Evolutionary conservation across 1,140 invertebrate species (phyloP).

Genomic region (Dendroctonus ponderosae): DNA sequence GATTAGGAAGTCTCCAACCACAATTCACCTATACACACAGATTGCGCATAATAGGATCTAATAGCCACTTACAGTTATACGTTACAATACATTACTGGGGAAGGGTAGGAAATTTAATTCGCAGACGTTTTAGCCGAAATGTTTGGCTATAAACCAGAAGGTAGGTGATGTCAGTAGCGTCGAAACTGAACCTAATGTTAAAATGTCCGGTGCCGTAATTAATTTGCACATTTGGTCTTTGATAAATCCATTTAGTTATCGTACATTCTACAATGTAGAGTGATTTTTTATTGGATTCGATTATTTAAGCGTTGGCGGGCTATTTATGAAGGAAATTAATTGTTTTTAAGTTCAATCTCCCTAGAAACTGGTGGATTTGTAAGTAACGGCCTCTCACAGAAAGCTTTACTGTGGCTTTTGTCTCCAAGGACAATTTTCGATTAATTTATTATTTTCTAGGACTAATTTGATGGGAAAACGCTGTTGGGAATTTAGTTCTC

Average conservation of each 20-base stretch:
- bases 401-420: too few relatives aligned
- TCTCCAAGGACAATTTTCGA: too few relatives aligned
- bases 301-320: neutral
- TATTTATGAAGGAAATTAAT: neutral
- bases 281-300: neutral
- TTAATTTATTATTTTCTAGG: too few relatives aligned
- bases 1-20: slow-evolving; percentile 18
- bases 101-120: slow-evolving; percentile 13
- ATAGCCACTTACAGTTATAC: slow-evolving; percentile 24
- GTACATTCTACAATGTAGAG: neutral
- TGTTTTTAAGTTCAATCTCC: neutral
- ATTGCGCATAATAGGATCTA: slow-evolving; percentile 25
- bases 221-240: neutral
- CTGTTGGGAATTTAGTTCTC: too few relatives aligned
- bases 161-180: slow-evolving; percentile 2
- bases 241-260: neutral
- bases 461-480: too few relatives aligned
- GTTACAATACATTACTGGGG: slow-evolving; percentile 24
- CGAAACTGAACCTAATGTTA: neutral
- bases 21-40: slow-evolving; percentile 18
- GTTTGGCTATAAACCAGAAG: slow-evolving; percentile 13
- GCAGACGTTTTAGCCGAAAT: slow-evolving; percentile 14
- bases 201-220: neutral
- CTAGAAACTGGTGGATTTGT: too few relatives aligned
- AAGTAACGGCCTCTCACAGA: too few relatives aligned